Evolutionary conservation across 2,888 invertebrate genomes (phyloP).

Genomic region (Heliconius cydno): DNA sequence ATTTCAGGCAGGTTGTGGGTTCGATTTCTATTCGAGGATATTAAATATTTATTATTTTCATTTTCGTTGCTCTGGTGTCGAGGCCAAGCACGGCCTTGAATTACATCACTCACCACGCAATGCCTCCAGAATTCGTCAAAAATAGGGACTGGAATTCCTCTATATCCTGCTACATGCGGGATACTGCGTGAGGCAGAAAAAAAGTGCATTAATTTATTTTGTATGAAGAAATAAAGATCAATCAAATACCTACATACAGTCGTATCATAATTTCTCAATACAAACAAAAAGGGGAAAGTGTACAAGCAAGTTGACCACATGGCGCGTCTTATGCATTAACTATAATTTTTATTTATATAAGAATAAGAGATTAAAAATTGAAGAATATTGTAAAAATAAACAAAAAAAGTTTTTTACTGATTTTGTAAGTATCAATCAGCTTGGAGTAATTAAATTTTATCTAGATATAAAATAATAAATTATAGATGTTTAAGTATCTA

Average conservation of each 20-base stretch:
- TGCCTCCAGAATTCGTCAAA: no score
- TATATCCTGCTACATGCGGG: no score
- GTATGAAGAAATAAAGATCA: slow-evolving; percentile 2
- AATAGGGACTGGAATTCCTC: no score
- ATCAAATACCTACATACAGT: background rate
- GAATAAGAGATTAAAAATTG: background rate
- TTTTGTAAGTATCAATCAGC: background rate
- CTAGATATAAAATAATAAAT: background rate
- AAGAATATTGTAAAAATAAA: background rate
- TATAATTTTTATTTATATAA: background rate
- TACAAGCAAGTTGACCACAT: slow-evolving; percentile 41
- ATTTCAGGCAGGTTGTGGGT: no score
- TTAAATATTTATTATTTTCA: no score
- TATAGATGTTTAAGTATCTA: no score
- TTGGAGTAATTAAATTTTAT: background rate
- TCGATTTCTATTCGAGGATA: no score
- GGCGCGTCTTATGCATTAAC: slow-evolving; percentile 39
- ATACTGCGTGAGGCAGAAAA: background rate
- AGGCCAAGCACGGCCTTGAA: no score
- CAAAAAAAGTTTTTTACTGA: background rate
- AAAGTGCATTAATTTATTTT: background rate
- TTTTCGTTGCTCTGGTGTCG: no score
- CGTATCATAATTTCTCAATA: slow-evolving; percentile 38
- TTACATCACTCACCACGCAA: no score
- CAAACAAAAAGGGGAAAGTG: slow-evolving; percentile 50